Evolutionary conservation across 1,140 invertebrate species (phyloP).

Genomic region (Ostrea edulis): DNA sequence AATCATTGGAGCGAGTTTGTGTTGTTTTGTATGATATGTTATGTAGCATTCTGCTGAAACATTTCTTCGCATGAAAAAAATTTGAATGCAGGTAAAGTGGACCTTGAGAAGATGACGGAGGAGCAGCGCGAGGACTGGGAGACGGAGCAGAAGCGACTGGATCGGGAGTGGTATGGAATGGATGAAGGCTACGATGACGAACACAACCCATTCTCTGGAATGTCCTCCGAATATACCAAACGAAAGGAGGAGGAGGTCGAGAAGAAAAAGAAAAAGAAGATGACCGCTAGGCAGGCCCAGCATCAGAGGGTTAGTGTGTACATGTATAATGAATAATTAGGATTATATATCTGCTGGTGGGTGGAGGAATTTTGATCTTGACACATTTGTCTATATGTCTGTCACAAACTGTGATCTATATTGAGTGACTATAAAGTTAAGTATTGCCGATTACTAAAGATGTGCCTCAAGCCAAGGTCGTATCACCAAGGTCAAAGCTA

Average conservation of each 20-base stretch:
- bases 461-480: too few species aligned
- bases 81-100: background rate
- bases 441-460: too few species aligned
- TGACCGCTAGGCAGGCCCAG: conserved; percentile 96
- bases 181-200: conserved; percentile 95
- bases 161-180: conserved; percentile 97
- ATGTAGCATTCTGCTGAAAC: too few species aligned
- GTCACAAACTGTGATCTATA: too few species aligned
- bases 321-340: background rate
- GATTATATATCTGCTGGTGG: too few species aligned
- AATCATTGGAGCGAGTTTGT: too few species aligned
- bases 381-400: too few species aligned
- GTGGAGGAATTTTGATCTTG: too few species aligned
- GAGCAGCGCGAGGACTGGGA: conserved; percentile 89
- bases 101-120: conserved; percentile 74
- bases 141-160: conserved; percentile 94
- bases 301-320: conserved; percentile 86
- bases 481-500: too few species aligned
- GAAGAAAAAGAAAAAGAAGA: conserved; percentile 92
- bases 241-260: conserved; percentile 96
- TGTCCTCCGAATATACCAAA: conserved; percentile 93
- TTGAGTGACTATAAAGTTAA: too few species aligned
- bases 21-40: too few species aligned
- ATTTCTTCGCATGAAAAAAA: too few species aligned
- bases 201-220: conserved; percentile 93